Base-by-base conservation (phyloP, 1,140 invertebrate genomes). In the Drosophila ogumai region DNA sequence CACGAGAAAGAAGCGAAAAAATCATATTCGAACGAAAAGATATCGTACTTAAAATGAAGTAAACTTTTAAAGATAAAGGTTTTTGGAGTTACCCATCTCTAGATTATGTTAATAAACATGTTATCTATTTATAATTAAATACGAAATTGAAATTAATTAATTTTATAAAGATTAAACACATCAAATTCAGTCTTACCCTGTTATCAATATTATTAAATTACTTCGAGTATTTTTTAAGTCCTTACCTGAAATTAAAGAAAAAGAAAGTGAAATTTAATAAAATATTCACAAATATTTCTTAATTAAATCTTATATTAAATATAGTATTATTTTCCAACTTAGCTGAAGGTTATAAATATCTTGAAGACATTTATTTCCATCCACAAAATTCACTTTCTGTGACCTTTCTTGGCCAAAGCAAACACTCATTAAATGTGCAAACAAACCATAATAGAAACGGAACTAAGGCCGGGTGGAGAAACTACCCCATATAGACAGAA, bases 1-100 rank as follows among this genome's bases (percentile, higher is more conserved):
- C 22, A 84, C 67, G 8, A 64, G 85, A 6, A 81, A 79, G 64
- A 90, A 90, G 50, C 85, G 85, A 25, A 90, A 90, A 25, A 90
- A 90, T 85, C 74, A 79, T 28, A 76, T 85, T 19, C 63, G 68
- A 40, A 54, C 78, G 0, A 90, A 90, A 47, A 56, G 77, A 61
- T 84, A 90, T 79, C 85, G 85, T 12, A 36, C 58, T 13, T 86
- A 61, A 38, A 8, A 19, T 9, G 12, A n/a, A 3, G 13, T 17
- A 12, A 8, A 32, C 10, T 4, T 44, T 6, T 2, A n/a, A 41
- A n/a, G 13, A 15, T 7, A 41, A 19, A 41, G 3, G 54, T n/a
- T 1, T 71, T 31, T 25, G 2, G 3, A 75, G 49, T 73, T 46
- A 57, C 44, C 50, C 15, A 31, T 13, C 0, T 38, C 0, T 34